A percentile compares a stretch with the other conserved stretches of the same genome.
These are phyloP conservation scores for Eupithecia vulgata DNA, from an alignment of 2,888 invertebrate genomes.

Conservation along the genomic window DNA sequence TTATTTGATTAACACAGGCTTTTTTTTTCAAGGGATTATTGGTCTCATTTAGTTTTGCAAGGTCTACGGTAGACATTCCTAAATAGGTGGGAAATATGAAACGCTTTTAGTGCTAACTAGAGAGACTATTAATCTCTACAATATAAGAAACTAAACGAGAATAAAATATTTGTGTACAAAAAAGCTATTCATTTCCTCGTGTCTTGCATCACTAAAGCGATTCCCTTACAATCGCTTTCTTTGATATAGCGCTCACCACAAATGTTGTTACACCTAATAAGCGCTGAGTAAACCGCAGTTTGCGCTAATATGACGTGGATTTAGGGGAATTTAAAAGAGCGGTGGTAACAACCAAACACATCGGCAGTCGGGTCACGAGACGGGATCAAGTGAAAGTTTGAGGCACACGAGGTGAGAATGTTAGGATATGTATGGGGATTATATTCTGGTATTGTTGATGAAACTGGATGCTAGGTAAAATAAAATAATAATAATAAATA, in stretches of 20 bases:
- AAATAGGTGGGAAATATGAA: background rate
- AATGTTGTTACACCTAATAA: slow-evolving; percentile 33
- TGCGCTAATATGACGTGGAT: slow-evolving; percentile 51
- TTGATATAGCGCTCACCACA: slow-evolving; percentile 36
- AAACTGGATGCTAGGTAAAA: background rate
- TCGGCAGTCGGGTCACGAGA: slow-evolving; percentile 79
- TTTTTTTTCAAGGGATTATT: background rate
- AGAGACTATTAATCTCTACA: background rate
- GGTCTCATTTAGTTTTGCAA: background rate
- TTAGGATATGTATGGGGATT: slow-evolving; percentile 32
- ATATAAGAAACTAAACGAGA: background rate
- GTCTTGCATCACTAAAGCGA: background rate
- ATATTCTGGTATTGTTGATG: background rate
- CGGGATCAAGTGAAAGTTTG: slow-evolving; percentile 77
- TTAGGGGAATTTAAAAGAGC: slow-evolving; percentile 60
- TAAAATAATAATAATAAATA: too few species aligned
- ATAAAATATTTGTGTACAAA: background rate
- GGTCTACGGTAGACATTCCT: background rate
- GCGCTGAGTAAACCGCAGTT: slow-evolving; percentile 40
- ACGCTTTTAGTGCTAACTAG: background rate
- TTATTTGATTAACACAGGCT: background rate
- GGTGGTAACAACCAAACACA: slow-evolving; percentile 77
- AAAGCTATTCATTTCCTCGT: background rate
- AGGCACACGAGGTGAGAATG: slow-evolving; percentile 51
- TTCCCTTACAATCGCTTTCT: background rate